Percentiles rank a stretch among this genome's conserved stretches.
Conservation (phyloP, 2,113 vertebrate genomes). For the Verasper variegatus region DNA sequence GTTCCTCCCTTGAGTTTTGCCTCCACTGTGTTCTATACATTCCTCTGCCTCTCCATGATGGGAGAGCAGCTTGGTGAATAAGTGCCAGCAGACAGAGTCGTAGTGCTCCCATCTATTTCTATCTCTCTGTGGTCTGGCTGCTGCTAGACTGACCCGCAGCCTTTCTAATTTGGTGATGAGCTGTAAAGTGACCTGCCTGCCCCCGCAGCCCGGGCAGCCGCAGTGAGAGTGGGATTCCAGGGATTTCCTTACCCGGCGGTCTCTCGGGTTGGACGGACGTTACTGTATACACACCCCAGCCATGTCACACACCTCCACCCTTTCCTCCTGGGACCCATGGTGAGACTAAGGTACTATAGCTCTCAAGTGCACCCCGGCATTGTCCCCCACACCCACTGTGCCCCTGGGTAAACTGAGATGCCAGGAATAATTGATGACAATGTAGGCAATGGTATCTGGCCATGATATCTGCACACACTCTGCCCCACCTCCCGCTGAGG, state of each 20-base stretch:
- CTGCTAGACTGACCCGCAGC: constrained; percentile 51
- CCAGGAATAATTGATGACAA: constrained; percentile 83
- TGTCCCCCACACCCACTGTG: constrained; percentile 56
- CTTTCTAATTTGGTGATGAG: constrained; percentile 82
- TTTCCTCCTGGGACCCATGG: constrained; percentile 46
- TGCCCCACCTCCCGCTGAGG: constrained; percentile 72
- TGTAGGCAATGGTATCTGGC: constrained; percentile 65
- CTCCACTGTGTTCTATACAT: neutral
- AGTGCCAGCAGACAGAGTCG: constrained; percentile 38
- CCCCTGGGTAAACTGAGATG: constrained; percentile 80
- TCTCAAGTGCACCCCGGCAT: constrained; percentile 64
- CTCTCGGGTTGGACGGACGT: constrained; percentile 52
- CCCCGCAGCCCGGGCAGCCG: constrained; percentile 38
- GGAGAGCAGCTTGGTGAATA: constrained; percentile 3
- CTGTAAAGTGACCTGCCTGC: constrained; percentile 80
- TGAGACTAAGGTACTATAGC: constrained; percentile 46
- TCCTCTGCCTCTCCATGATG: constrained; percentile 20
- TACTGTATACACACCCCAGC: constrained; percentile 48
- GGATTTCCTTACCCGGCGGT: constrained; percentile 74
- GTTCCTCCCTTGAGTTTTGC: constrained; percentile 35
- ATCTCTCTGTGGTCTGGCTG: constrained; percentile 58
- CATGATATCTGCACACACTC: constrained; percentile 65
- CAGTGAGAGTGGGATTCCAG: constrained; percentile 71
- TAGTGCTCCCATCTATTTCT: constrained; percentile 55
- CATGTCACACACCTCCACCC: constrained; percentile 22